Base-by-base conservation (phyloP, 2,797 vertebrate genomes). In the Tinamus major region DNA sequence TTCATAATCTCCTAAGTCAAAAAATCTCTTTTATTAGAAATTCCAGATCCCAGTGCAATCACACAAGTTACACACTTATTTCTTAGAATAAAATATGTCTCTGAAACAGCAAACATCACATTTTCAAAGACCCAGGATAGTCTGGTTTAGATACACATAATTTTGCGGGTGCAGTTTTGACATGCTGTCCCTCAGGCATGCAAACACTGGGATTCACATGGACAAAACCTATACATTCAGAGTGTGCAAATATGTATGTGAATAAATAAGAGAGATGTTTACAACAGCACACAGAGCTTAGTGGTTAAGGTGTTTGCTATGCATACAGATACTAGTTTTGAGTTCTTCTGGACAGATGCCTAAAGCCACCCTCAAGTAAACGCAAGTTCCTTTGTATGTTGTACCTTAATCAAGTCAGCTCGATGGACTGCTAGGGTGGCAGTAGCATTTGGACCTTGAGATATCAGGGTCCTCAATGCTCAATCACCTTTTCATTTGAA, bases 181-280 rank as follows among this genome's bases (percentile, higher is more conserved):
- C 2, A 13, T 35, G 4, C 46, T 24, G 31, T 27, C 67, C 56
- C 87, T 84, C 39, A 19, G 72, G 86, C 64, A 84, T 2, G 48
- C 27, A 84, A 91, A 82, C 44, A 42, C 39, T 64, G 56, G 67
- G 74, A 72, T 86, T 85, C 77, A 74, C 67, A 63, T 2, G 39
- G 79, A 88, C 70, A 84, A 85, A 93, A 69, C 41, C 72, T 46
- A 11, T 8, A 58, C 15, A 31, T 42, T 39, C 70, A 48, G 64
- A 92, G 71, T 6, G 48, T 5, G 4, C 55, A 91, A 90, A 87
- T 63, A 71, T 17, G n/a, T 31, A 9, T 15, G 17, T 29, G 33
- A n/a, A 65, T 70, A 92, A 92, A 70, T 35, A 86, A 76, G 44
- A 72, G 51, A 59, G 69, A 75, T 82, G 80, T 94, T 95, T 92